Percentiles rank a stretch among this genome's conserved stretches.
Conservation (phyloP, 2,888 invertebrate species). For the Plagiodera versicolora region DNA sequence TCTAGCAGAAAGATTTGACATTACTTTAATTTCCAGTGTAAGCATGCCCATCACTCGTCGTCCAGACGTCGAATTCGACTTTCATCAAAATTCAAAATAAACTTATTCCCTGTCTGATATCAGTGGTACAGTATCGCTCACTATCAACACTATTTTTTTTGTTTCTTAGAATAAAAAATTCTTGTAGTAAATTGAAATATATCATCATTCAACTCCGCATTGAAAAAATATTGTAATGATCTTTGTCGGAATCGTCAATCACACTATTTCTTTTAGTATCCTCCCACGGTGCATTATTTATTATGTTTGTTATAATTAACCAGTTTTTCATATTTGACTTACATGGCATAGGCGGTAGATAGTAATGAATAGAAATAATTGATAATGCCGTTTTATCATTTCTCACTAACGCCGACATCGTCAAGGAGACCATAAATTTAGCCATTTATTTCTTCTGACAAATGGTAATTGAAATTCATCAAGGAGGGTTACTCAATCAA, state of each 20-base stretch:
- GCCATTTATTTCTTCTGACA: neutral
- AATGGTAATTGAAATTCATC: neutral
- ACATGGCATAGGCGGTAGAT: neutral
- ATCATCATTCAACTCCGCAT: neutral
- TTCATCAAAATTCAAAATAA: too few species aligned
- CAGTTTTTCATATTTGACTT: neutral
- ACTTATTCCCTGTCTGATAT: too few species aligned
- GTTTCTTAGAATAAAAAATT: too few species aligned
- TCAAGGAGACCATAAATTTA: neutral
- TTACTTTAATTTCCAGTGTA: too few species aligned
- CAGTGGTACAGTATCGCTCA: too few species aligned
- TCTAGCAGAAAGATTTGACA: too few species aligned
- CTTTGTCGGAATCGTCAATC: neutral
- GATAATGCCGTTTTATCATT: neutral
- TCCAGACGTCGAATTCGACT: too few species aligned
- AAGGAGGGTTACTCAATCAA: neutral
- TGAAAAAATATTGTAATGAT: neutral
- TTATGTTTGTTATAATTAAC: neutral
- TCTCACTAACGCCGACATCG: neutral
- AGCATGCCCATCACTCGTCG: too few species aligned
- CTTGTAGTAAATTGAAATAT: too few species aligned
- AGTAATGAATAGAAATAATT: neutral
- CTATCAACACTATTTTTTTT: too few species aligned
- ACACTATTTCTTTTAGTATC: neutral
- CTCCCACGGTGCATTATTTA: conserved; percentile 1